These are phyloP conservation scores for Aphelinus certus DNA, from an alignment of 1,140 invertebrate species.

Conservation along the genomic window DNA sequence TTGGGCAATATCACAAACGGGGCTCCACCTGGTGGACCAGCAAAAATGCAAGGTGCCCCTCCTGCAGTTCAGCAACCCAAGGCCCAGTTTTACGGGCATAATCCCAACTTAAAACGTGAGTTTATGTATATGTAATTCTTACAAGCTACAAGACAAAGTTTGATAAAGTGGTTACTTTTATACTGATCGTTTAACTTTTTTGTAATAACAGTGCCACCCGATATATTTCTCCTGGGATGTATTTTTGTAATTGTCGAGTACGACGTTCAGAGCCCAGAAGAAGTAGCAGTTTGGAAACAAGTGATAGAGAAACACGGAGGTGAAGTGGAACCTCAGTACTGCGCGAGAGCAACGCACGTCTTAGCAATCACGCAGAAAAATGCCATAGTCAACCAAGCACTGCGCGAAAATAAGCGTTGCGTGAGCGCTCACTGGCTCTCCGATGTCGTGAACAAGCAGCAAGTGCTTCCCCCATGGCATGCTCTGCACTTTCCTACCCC, in stretches of 20 bases:
- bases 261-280: constrained; percentile 70
- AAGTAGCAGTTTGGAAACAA: constrained; percentile 79
- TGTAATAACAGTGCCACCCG: constrained; percentile 76
- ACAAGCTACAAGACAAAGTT: constrained; percentile 10
- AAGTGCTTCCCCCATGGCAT: constrained; percentile 89
- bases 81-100: constrained; percentile 85
- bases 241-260: constrained; percentile 88
- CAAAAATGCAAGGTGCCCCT: constrained; percentile 65
- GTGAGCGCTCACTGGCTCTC: constrained; percentile 95
- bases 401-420: constrained; percentile 77
- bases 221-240: constrained; percentile 90
- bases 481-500: constrained; percentile 90
- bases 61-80: constrained; percentile 68
- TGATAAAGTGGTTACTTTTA: neutral
- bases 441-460: constrained; percentile 85
- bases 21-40: constrained; percentile 54
- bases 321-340: constrained; percentile 87
- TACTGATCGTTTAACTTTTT: neutral
- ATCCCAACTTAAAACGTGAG: constrained; percentile 81
- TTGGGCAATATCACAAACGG: constrained; percentile 66
- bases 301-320: constrained; percentile 89
- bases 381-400: constrained; percentile 84
- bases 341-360: constrained; percentile 88
- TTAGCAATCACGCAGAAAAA: constrained; percentile 90
- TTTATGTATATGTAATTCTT: too few relatives aligned